A percentile compares a stretch with the other conserved stretches of the same genome.
phyloP scores from a whole-genome alignment of 2,888 invertebrate species.

The Phymatocera aterrima region DNA sequence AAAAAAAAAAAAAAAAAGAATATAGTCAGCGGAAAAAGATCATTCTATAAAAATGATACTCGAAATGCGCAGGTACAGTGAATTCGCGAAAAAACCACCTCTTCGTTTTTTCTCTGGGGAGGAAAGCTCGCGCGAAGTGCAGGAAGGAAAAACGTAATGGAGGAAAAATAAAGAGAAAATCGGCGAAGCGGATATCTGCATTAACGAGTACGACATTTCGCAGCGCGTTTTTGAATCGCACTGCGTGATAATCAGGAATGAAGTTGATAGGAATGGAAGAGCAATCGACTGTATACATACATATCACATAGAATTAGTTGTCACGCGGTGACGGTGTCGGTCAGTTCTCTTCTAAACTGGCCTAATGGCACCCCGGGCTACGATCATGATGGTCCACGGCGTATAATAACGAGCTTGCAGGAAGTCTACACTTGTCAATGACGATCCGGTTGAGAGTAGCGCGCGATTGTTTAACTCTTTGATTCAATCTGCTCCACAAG shows the following conservation, averaged over 20 bases:
- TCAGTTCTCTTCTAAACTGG: slow-evolving; percentile 29
- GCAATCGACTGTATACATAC: too few species aligned
- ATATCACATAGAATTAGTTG: too few species aligned
- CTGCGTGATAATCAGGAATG: too few species aligned
- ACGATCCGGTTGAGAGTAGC: slow-evolving; percentile 51
- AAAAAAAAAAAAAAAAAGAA: neutral
- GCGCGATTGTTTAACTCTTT: slow-evolving; percentile 42
- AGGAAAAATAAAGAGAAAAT: too few species aligned
- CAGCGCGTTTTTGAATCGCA: neutral
- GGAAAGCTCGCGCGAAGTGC: too few species aligned
- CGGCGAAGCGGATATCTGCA: too few species aligned
- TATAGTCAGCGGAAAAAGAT: neutral
- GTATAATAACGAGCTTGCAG: slow-evolving; percentile 52
- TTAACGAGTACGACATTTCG: too few species aligned
- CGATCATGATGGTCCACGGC: slow-evolving; percentile 14
- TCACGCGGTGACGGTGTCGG: neutral
- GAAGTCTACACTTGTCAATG: slow-evolving; percentile 67
- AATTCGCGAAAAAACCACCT: neutral
- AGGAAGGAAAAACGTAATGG: too few species aligned
- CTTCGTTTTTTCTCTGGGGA: too few species aligned
- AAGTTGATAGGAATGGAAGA: neutral
- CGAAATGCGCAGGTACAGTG: neutral
- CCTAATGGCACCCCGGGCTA: slow-evolving; percentile 8
- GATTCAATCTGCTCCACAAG: slow-evolving; percentile 45
- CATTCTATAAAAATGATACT: neutral